Evolutionary conservation across 1,140 invertebrate species (phyloP).

Genomic region (Octopus sinensis): DNA sequence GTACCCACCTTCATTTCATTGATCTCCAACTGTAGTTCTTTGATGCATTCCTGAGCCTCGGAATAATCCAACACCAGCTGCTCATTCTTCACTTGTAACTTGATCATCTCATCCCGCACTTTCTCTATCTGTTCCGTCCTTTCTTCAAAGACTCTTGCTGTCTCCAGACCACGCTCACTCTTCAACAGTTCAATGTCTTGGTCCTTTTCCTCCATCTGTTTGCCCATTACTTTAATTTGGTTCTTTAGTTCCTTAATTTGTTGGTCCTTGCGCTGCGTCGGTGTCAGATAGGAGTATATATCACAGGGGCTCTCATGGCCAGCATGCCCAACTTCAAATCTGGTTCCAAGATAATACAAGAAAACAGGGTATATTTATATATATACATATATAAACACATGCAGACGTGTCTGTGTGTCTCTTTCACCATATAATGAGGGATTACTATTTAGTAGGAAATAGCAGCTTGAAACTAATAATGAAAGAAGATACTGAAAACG

Average conservation of each 20-base stretch:
- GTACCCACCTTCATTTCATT: constrained; percentile 26
- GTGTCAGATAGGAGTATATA: constrained; percentile 34
- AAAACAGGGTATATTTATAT: background rate
- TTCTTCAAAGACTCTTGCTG: constrained; percentile 14
- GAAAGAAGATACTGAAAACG: no score
- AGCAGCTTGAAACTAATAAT: no score
- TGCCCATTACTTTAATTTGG: constrained; percentile 31
- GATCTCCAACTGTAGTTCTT: constrained; percentile 22
- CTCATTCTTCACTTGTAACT: constrained; percentile 19
- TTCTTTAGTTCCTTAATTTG: constrained; percentile 31
- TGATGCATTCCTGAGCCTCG: constrained; percentile 23
- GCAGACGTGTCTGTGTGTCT: no score
- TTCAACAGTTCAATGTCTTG: constrained; percentile 27
- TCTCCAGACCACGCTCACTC: constrained; percentile 23
- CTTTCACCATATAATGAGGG: no score
- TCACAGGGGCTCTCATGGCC: constrained; percentile 24
- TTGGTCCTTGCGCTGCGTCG: constrained; percentile 38
- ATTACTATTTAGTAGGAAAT: no score
- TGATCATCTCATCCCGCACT: constrained; percentile 22
- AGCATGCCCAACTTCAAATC: constrained; percentile 31
- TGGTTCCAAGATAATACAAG: background rate
- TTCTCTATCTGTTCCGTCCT: constrained; percentile 24
- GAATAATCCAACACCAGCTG: constrained; percentile 25
- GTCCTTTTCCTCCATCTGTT: constrained; percentile 25
- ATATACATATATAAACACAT: no score